phyloP scores from a whole-genome alignment of 2,797 vertebrate genomes.

The Tenualosa thibaudeaui region DNA sequence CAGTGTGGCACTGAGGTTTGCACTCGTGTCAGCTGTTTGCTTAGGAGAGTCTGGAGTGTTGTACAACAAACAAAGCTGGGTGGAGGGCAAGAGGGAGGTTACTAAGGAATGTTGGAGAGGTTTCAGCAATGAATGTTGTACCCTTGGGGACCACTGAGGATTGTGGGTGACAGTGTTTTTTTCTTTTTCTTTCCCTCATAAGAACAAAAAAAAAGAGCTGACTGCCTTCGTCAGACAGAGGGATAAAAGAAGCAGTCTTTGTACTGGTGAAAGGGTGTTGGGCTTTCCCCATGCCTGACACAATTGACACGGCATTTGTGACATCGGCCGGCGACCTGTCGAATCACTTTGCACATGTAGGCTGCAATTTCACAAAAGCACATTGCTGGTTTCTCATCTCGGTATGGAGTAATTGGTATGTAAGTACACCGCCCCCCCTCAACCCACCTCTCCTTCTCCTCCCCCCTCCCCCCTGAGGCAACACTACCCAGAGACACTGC shows the following conservation, averaged over 20 bases:
- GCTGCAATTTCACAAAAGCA: constrained; percentile 18
- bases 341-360: neutral
- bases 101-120: neutral
- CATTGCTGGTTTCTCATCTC: constrained; percentile 62
- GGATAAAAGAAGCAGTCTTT: neutral
- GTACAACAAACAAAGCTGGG: neutral
- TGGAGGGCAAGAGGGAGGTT: neutral
- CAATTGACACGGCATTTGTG: neutral
- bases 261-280: neutral
- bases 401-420: constrained; percentile 69
- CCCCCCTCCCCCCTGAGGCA: neutral
- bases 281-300: neutral
- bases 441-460: neutral
- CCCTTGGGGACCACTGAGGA: neutral
- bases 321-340: neutral
- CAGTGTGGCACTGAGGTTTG: neutral
- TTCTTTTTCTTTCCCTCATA: neutral
- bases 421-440: constrained; percentile 26
- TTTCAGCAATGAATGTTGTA: neutral
- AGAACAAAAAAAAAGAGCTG: neutral
- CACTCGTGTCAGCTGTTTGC: constrained; percentile 5
- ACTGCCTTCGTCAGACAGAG: neutral
- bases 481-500: constrained; percentile 66
- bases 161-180: constrained; percentile 1
- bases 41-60: neutral